A percentile compares a stretch with the other conserved stretches of the same genome.
These are phyloP conservation scores for Columbina picui DNA, from an alignment of 2,113 vertebrate species.

Conservation along the genomic window DNA sequence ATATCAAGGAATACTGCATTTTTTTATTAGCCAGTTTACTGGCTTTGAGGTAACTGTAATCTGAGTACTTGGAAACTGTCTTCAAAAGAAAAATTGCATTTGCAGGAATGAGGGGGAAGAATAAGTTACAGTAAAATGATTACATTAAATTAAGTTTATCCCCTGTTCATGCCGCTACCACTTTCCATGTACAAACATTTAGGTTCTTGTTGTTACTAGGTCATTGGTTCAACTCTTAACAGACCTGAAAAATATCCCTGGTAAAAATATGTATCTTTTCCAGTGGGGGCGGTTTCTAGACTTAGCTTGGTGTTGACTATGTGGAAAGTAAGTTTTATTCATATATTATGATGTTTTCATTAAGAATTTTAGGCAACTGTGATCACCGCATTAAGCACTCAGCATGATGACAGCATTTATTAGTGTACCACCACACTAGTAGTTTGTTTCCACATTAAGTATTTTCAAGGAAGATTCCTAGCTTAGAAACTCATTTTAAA, in stretches of 20 bases:
- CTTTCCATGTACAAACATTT: neutral
- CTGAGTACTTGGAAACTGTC: neutral
- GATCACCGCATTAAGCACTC: neutral
- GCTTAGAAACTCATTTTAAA: neutral
- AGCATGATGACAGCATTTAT: neutral
- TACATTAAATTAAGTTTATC: neutral
- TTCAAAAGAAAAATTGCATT: neutral
- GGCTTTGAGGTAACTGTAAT: neutral
- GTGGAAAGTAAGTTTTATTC: neutral
- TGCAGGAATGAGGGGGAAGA: neutral
- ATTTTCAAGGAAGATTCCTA: neutral
- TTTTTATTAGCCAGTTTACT: neutral
- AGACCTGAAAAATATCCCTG: neutral
- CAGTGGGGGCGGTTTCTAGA: neutral
- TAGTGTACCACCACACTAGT: neutral
- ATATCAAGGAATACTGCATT: neutral
- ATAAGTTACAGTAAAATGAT: neutral
- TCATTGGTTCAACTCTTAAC: neutral
- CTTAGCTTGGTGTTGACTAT: neutral
- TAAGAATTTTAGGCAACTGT: neutral
- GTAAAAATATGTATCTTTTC: neutral
- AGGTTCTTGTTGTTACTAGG: neutral
- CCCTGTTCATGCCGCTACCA: neutral
- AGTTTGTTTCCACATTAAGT: neutral
- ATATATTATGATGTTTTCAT: neutral